phyloP scores from a whole-genome alignment of 2,797 vertebrate genomes.

The Enteromius thamalakanensis region DNA sequence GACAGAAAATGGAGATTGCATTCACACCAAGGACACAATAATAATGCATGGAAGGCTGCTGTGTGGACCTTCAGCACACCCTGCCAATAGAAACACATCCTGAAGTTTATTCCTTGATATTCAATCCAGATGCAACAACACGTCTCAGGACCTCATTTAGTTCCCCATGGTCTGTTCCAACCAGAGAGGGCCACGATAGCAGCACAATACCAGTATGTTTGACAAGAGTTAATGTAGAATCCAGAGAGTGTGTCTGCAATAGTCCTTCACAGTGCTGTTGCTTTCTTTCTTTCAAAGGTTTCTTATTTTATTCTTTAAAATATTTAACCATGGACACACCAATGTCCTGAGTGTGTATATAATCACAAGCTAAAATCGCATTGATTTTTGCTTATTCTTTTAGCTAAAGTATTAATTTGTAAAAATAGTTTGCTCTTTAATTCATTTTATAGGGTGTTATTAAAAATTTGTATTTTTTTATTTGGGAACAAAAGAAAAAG shows the following conservation, averaged over 20 bases:
- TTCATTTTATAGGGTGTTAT: neutral
- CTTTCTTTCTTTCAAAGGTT: neutral
- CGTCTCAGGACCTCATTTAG: conserved; percentile 44
- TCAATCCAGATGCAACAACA: conserved; percentile 44
- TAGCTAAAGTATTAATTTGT: neutral
- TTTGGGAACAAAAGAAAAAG: too few species aligned
- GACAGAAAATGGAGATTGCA: conserved; percentile 50
- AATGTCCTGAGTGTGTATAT: neutral
- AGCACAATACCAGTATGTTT: conserved; percentile 1
- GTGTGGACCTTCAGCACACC: conserved; percentile 17
- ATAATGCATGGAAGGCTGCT: conserved; percentile 29
- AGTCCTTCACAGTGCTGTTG: neutral
- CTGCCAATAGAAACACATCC: conserved; percentile 34
- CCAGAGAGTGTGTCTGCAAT: neutral
- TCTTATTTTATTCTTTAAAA: neutral
- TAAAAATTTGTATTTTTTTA: neutral
- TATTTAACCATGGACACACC: neutral
- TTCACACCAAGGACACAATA: conserved; percentile 53
- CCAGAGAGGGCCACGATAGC: neutral
- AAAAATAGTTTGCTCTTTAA: neutral
- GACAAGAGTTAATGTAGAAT: conserved; percentile 13
- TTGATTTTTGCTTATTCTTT: neutral
- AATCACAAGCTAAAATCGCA: neutral
- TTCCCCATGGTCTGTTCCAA: conserved; percentile 25
- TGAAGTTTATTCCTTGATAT: conserved; percentile 38